Evolutionary conservation across 1,140 invertebrate genomes (phyloP).

Genomic region (Nebria ingens): DNA sequence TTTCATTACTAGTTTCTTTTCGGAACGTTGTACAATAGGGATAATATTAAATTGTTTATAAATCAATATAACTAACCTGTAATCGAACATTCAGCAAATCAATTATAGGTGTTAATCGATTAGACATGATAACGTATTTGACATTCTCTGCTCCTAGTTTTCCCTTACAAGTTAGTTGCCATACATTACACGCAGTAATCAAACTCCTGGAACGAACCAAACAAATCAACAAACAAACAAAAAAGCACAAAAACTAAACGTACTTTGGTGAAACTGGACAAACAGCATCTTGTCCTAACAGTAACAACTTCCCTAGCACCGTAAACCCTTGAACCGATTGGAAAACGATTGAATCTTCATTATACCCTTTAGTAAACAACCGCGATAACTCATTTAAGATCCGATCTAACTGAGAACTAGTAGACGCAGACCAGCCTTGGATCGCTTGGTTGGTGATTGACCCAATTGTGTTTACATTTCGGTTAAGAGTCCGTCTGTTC

Average conservation of each 20-base stretch:
- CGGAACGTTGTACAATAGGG: too few relatives aligned
- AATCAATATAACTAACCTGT: constrained; percentile 57
- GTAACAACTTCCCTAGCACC: constrained; percentile 29
- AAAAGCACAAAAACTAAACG: too few relatives aligned
- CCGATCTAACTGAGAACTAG: constrained; percentile 29
- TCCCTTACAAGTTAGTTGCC: constrained; percentile 43
- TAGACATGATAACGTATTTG: constrained; percentile 56
- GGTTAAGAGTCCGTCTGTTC: constrained; percentile 38
- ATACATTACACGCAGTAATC: constrained; percentile 48
- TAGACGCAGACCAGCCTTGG: constrained; percentile 30
- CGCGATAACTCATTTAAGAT: constrained; percentile 29
- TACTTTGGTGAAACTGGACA: constrained; percentile 47
- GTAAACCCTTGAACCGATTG: constrained; percentile 30
- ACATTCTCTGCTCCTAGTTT: constrained; percentile 46
- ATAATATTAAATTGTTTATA: too few relatives aligned
- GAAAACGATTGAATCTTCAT: constrained; percentile 29
- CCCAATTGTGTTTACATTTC: constrained; percentile 30
- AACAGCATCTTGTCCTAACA: constrained; percentile 27
- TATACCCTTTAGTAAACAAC: constrained; percentile 25
- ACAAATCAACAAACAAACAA: too few relatives aligned
- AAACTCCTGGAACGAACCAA: constrained; percentile 44
- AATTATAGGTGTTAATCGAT: constrained; percentile 53
- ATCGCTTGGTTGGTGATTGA: constrained; percentile 31
- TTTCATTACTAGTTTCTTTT: too few relatives aligned
- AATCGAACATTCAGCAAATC: constrained; percentile 58